These are phyloP conservation scores for Nematostella vectensis DNA, from an alignment of 92 coral and sea anemone genomes.

Conservation along the genomic window DNA sequence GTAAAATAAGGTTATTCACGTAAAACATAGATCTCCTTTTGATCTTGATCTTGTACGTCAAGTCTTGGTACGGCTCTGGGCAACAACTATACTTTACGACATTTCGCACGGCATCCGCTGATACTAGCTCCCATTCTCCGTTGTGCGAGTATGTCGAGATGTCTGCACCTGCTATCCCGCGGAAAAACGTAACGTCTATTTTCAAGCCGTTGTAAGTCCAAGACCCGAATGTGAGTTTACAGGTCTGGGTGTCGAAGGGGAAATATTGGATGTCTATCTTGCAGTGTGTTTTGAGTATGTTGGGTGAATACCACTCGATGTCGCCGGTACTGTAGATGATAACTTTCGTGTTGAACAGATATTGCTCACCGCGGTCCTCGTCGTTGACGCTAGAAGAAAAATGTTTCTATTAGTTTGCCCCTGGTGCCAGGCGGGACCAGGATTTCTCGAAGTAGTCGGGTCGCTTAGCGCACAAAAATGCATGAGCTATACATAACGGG, in stretches of 20 bases:
- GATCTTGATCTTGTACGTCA: constrained; percentile 53
- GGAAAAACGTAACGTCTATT: constrained; percentile 43
- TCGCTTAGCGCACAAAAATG: background rate
- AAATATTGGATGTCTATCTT: constrained; percentile 63
- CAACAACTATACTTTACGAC: constrained; percentile 59
- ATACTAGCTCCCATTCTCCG: constrained; percentile 72
- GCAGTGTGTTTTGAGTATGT: constrained; percentile 61
- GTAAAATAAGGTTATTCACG: constrained; percentile 76
- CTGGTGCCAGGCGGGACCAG: too few species aligned
- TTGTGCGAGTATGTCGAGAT: constrained; percentile 33
- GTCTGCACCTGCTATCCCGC: constrained; percentile 27
- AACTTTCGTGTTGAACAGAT: constrained; percentile 73
- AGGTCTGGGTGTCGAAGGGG: constrained; percentile 83
- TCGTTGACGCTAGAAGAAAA: constrained; percentile 70
- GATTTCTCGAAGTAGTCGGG: too few species aligned
- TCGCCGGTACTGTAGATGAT: constrained; percentile 50
- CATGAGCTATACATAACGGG: background rate
- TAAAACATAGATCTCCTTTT: constrained; percentile 72
- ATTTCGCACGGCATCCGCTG: constrained; percentile 44
- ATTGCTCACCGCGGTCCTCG: constrained; percentile 75
- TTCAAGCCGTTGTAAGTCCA: constrained; percentile 60
- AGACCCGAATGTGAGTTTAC: constrained; percentile 64
- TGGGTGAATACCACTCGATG: constrained; percentile 66
- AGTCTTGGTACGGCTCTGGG: constrained; percentile 55
- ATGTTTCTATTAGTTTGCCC: too few species aligned